phyloP scores from a whole-genome alignment of 2,797 vertebrate genomes.

The Catamblyrhynchus diadema region DNA sequence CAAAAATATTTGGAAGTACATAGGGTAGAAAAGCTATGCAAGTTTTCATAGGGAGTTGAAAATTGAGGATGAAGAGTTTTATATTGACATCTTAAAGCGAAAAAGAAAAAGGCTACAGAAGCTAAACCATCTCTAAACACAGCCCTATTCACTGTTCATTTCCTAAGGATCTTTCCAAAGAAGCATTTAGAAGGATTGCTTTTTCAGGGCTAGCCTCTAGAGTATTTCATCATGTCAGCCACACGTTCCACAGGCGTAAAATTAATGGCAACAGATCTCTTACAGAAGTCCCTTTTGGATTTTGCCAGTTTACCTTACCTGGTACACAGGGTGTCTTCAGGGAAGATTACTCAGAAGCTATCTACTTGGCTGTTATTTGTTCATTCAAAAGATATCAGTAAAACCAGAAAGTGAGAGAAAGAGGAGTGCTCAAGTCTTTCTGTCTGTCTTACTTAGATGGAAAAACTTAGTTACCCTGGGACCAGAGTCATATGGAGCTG shows the following conservation, averaged over 20 bases:
- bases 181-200: neutral
- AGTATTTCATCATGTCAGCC: neutral
- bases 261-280: neutral
- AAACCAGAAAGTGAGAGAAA: neutral
- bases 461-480: neutral
- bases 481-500: neutral
- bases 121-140: neutral
- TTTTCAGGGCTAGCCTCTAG: neutral
- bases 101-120: neutral
- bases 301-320: neutral
- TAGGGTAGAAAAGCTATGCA: neutral
- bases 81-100: neutral
- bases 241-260: neutral
- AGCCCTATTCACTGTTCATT: neutral
- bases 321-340: neutral
- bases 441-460: neutral
- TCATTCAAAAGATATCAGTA: neutral
- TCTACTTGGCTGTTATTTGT: neutral
- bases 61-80: neutral
- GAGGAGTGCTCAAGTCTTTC: neutral
- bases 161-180: neutral
- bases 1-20: neutral
- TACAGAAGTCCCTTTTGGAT: neutral
- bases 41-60: neutral
- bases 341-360: neutral